A percentile compares a stretch with the other conserved stretches of the same genome.
Conservation (phyloP, 2,113 vertebrate species). For the Oreotrochilus melanogaster region DNA sequence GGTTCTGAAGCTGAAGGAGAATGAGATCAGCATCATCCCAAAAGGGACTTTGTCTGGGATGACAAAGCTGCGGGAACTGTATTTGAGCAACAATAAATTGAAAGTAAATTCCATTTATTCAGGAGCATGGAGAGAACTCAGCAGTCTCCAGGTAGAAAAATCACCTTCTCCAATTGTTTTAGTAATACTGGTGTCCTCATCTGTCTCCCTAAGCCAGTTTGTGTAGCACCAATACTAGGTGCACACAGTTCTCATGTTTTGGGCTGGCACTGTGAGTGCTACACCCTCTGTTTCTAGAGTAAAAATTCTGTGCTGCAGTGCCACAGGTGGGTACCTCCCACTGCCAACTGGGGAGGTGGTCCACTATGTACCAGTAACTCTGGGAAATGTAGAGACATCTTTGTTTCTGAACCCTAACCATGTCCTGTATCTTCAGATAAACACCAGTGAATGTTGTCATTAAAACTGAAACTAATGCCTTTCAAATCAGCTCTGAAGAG, state of each 20-base stretch:
- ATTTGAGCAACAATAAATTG: slow-evolving; percentile 90
- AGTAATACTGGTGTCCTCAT: background rate
- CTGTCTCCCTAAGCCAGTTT: background rate
- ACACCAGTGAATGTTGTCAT: background rate
- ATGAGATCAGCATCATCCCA: slow-evolving; percentile 85
- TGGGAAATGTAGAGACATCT: background rate
- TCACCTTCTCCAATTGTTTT: background rate
- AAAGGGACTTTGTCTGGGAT: slow-evolving; percentile 87
- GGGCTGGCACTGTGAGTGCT: background rate
- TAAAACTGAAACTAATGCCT: slow-evolving; percentile 21
- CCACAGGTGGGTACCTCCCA: background rate
- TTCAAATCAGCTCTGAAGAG: slow-evolving; percentile 28
- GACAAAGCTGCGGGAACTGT: slow-evolving; percentile 88
- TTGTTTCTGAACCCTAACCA: background rate
- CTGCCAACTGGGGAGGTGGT: background rate
- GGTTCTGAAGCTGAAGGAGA: slow-evolving; percentile 89
- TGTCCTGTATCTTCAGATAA: background rate
- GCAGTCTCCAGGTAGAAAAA: slow-evolving; percentile 84
- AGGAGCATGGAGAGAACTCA: slow-evolving; percentile 90
- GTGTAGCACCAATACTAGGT: background rate
- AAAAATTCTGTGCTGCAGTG: background rate
- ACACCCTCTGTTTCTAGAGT: background rate
- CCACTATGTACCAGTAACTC: background rate
- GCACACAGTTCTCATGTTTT: background rate
- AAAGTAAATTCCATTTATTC: slow-evolving; percentile 89